Base-by-base conservation (phyloP, 2,113 vertebrate genomes). In the Syngnathus floridae region DNA sequence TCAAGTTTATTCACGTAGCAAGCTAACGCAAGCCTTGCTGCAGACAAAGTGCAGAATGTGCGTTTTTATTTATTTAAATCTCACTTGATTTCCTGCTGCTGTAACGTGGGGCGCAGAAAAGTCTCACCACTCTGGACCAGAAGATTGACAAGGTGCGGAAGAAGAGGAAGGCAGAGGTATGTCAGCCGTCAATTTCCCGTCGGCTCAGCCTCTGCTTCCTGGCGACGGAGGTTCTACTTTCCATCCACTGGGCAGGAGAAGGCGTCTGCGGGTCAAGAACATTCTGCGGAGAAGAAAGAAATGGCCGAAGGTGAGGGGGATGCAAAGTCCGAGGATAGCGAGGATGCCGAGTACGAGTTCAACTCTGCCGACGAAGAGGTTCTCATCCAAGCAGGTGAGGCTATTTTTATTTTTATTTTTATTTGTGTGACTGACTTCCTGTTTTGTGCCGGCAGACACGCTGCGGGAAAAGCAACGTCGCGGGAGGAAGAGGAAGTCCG, bases 81-180 rank as follows among this genome's bases (percentile, higher is more conserved):
- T 31, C 3, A 31, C 6, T 31, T 2, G 9, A 31, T 16, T 16
- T 56, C 13, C 13, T 31, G 22, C 21, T 22, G 11, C 1, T 11
- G 7, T 54, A 8, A 49, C 48, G 0, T 4, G 36, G 26, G 26
- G 49, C 71, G 22, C 71, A 98, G 96, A 94, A 82, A 86, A 84
- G 86, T 1, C 86, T 90, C 2, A 98, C 96, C 0, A 99, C 94
- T 0, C 76, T 99, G 74, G 97, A 99, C 66, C 93, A 98, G 81
- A 99, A 99, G 87, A 99, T 99, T 2, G 95, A 96, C 58, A 93
- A 93, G 80, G 90, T 99, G 58, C 88, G 97, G 14, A 94, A 93
- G 87, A 92, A 91, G 49, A 92, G 95, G 72, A 96, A 91, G 73
- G 77, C 79, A 0, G 91, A 94, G 90, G 94, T 95, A 31, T 82